A percentile compares a stretch with the other conserved stretches of the same genome.
Conservation (phyloP, 2,113 vertebrate species). For the Limnothrissa miodon region DNA sequence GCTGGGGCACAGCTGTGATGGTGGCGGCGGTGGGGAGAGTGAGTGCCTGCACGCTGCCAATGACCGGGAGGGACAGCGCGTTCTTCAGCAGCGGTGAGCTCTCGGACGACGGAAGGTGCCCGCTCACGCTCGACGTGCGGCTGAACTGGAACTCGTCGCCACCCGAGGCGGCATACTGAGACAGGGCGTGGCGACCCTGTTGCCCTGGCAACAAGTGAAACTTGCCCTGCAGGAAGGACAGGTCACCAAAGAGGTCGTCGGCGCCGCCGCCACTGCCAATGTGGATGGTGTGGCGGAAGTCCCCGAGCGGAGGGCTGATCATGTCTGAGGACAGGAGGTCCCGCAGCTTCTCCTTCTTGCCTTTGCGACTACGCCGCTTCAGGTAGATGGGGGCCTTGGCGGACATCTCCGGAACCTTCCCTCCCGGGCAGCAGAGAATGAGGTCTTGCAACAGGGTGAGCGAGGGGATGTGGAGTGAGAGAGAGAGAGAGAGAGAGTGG, state of each 20-base stretch:
- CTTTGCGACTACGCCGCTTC: constrained; percentile 75
- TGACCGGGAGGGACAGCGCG: constrained; percentile 75
- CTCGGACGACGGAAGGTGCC: constrained; percentile 33
- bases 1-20: constrained; percentile 49
- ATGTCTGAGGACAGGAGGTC: constrained; percentile 82
- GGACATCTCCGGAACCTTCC: constrained; percentile 63
- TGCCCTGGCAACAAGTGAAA: constrained; percentile 78
- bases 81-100: constrained; percentile 74
- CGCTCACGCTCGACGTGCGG: constrained; percentile 58
- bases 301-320: constrained; percentile 83
- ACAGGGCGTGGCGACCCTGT: constrained; percentile 1
- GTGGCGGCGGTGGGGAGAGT: constrained; percentile 58
- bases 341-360: constrained; percentile 80
- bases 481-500: too few species aligned
- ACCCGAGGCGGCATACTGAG: background rate
- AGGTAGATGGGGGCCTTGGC: constrained; percentile 83
- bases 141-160: constrained; percentile 57
- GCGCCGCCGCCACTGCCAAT: constrained; percentile 73
- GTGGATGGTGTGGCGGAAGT: constrained; percentile 85
- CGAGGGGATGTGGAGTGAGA: too few species aligned
- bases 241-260: constrained; percentile 77
- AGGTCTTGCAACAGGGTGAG: constrained; percentile 38
- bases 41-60: constrained; percentile 73
- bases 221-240: constrained; percentile 85
- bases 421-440: constrained; percentile 40